These are phyloP conservation scores for Eremophila alpestris DNA, from an alignment of 2,797 vertebrate genomes.

Conservation along the genomic window DNA sequence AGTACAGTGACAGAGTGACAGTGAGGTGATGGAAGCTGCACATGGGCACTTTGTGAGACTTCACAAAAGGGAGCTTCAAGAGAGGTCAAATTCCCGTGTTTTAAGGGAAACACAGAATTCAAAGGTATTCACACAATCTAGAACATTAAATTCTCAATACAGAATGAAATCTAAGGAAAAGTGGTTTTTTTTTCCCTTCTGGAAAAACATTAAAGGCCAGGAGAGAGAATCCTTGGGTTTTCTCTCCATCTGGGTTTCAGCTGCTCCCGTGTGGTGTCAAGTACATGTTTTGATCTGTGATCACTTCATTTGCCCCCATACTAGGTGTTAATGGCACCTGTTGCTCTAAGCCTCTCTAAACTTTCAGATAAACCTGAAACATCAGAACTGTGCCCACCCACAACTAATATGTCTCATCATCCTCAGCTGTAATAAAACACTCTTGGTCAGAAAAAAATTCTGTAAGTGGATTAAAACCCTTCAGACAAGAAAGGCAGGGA, in stretches of 20 bases:
- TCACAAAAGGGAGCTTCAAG: not conserved
- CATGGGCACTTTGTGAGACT: not conserved
- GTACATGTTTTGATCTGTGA: not conserved
- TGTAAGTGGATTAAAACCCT: constrained; percentile 35
- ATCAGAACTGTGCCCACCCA: not conserved
- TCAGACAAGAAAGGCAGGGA: constrained; percentile 31
- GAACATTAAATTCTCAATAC: not conserved
- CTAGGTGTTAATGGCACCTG: constrained; percentile 23
- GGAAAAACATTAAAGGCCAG: not conserved
- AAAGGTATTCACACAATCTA: not conserved
- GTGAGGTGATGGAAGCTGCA: not conserved
- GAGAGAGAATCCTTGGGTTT: not conserved
- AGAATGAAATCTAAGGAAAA: not conserved
- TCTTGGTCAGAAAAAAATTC: not conserved
- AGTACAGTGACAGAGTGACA: not conserved
- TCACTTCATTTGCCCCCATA: not conserved
- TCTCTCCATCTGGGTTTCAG: not conserved
- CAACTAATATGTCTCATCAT: not conserved
- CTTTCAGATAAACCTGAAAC: constrained; percentile 24
- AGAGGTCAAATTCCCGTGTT: not conserved
- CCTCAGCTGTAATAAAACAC: constrained; percentile 28
- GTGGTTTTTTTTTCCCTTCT: rapidly evolving
- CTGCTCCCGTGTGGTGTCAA: not conserved
- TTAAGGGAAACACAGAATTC: not conserved
- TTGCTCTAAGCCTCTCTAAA: constrained; percentile 3